Evolutionary conservation across 2,888 invertebrate species (phyloP), one percentile per base, ranked within the genome.

Genomic region (Girardia tigrina): DNA sequence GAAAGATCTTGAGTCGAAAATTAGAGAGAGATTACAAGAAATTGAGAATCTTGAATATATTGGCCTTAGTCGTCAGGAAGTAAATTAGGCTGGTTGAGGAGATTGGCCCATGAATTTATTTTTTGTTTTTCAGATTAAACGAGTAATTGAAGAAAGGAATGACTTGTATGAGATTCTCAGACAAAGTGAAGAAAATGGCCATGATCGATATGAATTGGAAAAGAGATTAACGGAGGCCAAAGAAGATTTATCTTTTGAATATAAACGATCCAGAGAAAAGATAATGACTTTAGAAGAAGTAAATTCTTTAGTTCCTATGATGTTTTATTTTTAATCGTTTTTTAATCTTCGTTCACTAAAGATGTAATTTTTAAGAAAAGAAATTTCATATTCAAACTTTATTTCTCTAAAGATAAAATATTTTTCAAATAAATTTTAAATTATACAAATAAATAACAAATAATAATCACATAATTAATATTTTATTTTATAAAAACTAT

Each of bases 211-310:
- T 76, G 83, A 83, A 77, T 76, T 83, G 73, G 80, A 81, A 71
- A 77, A 80, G 29, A 82, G 82, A 78, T 77, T 82, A 28, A 79
- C 80, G 27, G 69, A 78, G 0, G 79, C 81, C 29, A 82, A 82
- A 76, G 81, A 82, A 28, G 81, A 81, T 29, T 78, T 82, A 16
- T 81, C 81, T 71, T 78, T 79, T 28, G 82, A 81, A 75, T 81
- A 82, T 79, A 81, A 80, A 77, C 78, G 79, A 42, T 78, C 79
- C 23, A 77, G 83, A 6, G 78, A 79, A n/a, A 79, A 79, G 69
- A 77, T 79, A n/a, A 82, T 81, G 26, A 80, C 80, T 76, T 77
- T 82, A 4, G 79, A 80, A 72, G 82, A 82, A 79, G 82, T 82
- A 16, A 36, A n/a, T n/a, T n/a, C n/a, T n/a, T n/a, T n/a, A n/a